These are phyloP conservation scores for Thryonomys swinderianus DNA, from an alignment of 2,113 vertebrate species.

Conservation along the genomic window DNA sequence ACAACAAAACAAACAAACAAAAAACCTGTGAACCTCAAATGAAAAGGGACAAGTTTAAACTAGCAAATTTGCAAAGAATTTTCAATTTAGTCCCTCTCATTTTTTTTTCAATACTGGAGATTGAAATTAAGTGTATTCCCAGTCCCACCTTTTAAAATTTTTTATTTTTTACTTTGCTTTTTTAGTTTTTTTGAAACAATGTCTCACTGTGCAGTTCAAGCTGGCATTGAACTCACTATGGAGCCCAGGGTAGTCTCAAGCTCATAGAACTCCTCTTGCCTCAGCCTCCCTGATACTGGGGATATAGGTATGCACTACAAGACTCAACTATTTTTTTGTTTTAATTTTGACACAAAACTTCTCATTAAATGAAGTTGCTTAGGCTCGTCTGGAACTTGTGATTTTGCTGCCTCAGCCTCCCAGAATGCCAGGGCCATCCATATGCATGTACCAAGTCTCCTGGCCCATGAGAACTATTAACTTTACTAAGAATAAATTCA, in stretches of 20 bases:
- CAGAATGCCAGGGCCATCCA: not conserved
- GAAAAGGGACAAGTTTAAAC: constrained; percentile 11
- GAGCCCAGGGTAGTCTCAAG: not conserved
- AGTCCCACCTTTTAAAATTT: no score
- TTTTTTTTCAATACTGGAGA: not conserved
- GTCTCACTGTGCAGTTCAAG: not conserved
- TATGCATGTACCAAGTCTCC: not conserved
- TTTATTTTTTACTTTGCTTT: not conserved
- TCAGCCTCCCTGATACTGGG: not conserved
- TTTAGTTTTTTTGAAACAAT: not conserved
- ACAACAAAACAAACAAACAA: no score
- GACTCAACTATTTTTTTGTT: not conserved
- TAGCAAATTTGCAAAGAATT: not conserved
- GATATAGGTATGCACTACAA: not conserved
- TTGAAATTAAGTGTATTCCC: no score
- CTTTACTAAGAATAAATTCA: not conserved
- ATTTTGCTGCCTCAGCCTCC: not conserved
- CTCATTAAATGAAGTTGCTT: not conserved
- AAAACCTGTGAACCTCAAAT: not conserved
- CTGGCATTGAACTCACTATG: not conserved
- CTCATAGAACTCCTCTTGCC: not conserved
- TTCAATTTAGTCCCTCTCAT: not conserved
- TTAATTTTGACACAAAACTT: not conserved
- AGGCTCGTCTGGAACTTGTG: not conserved
- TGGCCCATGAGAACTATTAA: not conserved